Base-by-base conservation (phyloP, 2,888 invertebrate genomes). In the Eutolmus rufibarbis region DNA sequence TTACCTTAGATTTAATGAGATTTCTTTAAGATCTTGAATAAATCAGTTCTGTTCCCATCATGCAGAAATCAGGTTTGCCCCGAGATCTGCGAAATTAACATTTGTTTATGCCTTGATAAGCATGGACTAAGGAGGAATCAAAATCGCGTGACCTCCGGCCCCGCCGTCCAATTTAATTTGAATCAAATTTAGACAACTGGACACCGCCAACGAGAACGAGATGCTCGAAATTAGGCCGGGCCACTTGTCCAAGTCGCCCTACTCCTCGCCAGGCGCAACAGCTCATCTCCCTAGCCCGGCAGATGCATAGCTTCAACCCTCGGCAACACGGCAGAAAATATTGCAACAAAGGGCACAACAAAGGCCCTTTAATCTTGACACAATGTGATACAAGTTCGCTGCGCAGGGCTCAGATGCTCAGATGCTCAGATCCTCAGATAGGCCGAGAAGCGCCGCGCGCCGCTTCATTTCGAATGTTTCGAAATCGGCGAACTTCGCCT, bases 301-400 rank as follows among this genome's bases (percentile, higher is more conserved):
- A 56, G 81, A 51, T 56, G 81, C 81, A 57, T 37, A 1, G 23
- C 66, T 66, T n/a, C n/a, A 57, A 56, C 56, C 74, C 37, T 84
- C n/a, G 34, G 19, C 57, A 40, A 84, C 84, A 57, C 19, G 31
- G 31, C 51, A 28, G 46, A 46, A 40, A 74, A 16, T n/a, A 23
- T n/a, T 12, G 57, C 56, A 84, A 84, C 82, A 84, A 84, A 37
- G 28, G 46, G 19, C 82, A 14, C 74, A 57, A 66, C 40, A 74
- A 74, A 84, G 66, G 23, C 23, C 19, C 31, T 57, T 66, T 84
- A 84, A 84, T 84, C 84, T 84, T 66, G 84, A 74, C 66, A 84
- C 84, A 84, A 84, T 84, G 51, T 74, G 74, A 40, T 84, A 84
- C 84, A 57, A 74, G 74, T n/a, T 43, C 40, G 51, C 57, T 51